phyloP scores from a whole-genome alignment of 2,113 vertebrate species.

The Sapajus apella region DNA sequence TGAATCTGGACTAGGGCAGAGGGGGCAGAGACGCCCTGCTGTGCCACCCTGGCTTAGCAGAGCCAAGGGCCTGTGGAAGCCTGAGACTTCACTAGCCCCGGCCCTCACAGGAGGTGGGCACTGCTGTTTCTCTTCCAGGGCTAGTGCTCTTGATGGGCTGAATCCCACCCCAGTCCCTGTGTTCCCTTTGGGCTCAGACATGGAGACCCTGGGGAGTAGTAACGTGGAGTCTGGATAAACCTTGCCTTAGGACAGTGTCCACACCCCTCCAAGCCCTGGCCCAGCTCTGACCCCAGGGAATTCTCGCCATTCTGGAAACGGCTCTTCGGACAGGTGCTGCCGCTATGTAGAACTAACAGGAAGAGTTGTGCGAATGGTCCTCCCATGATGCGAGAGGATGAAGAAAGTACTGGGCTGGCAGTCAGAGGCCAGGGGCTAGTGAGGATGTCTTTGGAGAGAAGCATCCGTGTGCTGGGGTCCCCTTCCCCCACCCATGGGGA shows the following conservation, averaged over 20 bases:
- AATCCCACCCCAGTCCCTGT: accelerated
- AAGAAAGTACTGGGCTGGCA: not conserved
- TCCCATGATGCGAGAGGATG: not conserved
- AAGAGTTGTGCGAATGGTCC: not conserved
- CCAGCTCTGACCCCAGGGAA: not conserved
- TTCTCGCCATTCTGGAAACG: not conserved
- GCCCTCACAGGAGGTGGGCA: not conserved
- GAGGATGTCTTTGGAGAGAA: not conserved
- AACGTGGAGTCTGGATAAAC: not conserved
- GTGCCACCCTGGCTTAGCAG: not conserved
- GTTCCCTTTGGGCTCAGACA: not conserved
- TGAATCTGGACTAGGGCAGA: not conserved
- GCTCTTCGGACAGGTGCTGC: not conserved
- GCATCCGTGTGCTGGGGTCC: accelerated
- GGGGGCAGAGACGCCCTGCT: not conserved
- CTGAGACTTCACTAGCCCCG: not conserved
- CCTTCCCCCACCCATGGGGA: not conserved
- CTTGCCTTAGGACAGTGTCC: not conserved
- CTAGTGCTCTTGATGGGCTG: not conserved
- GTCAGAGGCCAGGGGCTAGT: not conserved
- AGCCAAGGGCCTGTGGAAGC: not conserved
- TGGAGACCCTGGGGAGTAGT: not conserved
- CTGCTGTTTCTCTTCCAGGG: not conserved
- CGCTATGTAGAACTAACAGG: accelerated
- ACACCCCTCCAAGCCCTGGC: accelerated